Evolutionary conservation across 2,113 vertebrate species (phyloP).

Genomic region (Crotalus horridus): DNA sequence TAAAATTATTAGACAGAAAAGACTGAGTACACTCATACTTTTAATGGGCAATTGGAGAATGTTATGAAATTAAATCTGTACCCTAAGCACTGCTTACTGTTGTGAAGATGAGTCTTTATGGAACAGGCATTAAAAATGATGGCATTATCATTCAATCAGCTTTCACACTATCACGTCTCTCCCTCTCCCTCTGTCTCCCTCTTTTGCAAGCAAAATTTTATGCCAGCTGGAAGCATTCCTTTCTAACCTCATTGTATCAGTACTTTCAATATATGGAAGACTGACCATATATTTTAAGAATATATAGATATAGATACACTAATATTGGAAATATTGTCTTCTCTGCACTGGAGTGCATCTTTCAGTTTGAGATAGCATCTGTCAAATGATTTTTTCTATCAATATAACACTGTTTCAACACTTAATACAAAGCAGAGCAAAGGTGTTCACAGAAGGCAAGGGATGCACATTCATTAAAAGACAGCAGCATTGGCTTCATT

Average conservation of each 20-base stretch:
- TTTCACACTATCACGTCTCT: background rate
- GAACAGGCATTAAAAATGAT: constrained; percentile 13
- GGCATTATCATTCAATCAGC: background rate
- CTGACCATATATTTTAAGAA: background rate
- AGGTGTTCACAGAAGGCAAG: background rate
- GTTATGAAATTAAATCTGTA: constrained; percentile 12
- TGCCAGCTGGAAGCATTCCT: background rate
- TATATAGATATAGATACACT: background rate
- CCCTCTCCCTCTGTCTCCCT: background rate
- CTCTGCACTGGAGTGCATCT: background rate
- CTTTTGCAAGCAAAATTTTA: background rate
- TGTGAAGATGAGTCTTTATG: constrained; percentile 17
- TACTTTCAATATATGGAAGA: background rate
- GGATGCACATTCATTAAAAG: background rate
- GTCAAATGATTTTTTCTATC: background rate
- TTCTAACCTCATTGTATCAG: background rate
- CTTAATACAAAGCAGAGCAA: background rate
- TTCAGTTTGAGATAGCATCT: background rate
- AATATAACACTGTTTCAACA: background rate
- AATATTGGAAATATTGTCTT: background rate
- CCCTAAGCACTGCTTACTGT: background rate
- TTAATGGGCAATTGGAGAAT: constrained; percentile 20
- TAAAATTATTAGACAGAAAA: constrained; percentile 5
- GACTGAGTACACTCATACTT: constrained; percentile 8
- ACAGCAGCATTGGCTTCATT: background rate